These are phyloP conservation scores for Hemitrygon akajei DNA, from an alignment of 2,797 vertebrate genomes.

Conservation along the genomic window DNA sequence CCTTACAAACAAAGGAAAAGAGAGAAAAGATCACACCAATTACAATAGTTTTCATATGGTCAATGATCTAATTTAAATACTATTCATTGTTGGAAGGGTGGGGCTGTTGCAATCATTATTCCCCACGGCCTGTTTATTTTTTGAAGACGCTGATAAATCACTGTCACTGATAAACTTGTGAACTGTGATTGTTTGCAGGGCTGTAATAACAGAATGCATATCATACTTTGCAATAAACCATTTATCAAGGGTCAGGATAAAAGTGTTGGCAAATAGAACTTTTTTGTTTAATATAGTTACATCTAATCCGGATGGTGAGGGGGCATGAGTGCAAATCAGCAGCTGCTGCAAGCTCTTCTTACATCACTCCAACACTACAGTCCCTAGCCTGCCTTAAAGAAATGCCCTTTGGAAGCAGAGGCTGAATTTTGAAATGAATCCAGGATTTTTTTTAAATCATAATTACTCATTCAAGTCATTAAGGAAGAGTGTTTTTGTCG, in stretches of 20 bases:
- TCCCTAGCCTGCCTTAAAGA: background rate
- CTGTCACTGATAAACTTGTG: constrained; percentile 26
- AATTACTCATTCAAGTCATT: constrained; percentile 37
- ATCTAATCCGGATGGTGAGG: constrained; percentile 5
- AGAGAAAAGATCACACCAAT: background rate
- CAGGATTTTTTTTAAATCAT: constrained; percentile 26
- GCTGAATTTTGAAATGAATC: constrained; percentile 37
- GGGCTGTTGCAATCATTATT: background rate
- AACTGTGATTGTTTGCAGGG: constrained; percentile 7
- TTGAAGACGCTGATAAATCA: background rate
- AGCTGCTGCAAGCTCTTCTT: constrained; percentile 23
- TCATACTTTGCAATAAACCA: background rate
- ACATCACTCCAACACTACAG: constrained; percentile 15
- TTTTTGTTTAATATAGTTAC: background rate
- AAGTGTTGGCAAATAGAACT: constrained; percentile 28
- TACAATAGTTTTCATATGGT: background rate
- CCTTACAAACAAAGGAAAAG: too few species aligned
- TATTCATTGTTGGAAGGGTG: background rate
- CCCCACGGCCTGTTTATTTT: constrained; percentile 11
- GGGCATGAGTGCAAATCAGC: constrained; percentile 22
- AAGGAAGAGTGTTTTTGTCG: constrained; percentile 28
- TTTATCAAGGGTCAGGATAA: constrained; percentile 29
- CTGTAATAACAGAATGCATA: constrained; percentile 22
- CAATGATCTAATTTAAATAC: background rate
- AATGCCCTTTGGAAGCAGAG: constrained; percentile 6